These are phyloP conservation scores for Acromyrmex charruanus DNA, from an alignment of 1,140 invertebrate species.

Conservation along the genomic window DNA sequence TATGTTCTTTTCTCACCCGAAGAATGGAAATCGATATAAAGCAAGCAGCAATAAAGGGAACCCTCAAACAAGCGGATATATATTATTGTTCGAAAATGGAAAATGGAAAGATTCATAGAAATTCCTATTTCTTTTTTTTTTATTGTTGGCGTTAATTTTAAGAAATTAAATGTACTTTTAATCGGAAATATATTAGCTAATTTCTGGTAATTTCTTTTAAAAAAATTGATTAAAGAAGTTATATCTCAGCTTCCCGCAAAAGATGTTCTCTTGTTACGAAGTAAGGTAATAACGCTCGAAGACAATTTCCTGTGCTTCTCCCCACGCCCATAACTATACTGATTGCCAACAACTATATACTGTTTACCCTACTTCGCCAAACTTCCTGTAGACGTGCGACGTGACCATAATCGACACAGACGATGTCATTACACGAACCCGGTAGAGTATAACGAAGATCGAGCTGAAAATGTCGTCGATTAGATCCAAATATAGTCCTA, in stretches of 20 bases:
- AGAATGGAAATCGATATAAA: conserved; percentile 45
- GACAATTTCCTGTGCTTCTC: conserved; percentile 54
- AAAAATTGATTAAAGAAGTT: conserved; percentile 29
- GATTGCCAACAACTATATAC: conserved; percentile 43
- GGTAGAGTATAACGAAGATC: conserved; percentile 4
- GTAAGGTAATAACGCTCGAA: conserved; percentile 46
- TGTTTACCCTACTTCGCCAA: conserved; percentile 59
- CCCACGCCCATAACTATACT: conserved; percentile 26
- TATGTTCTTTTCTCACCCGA: neutral
- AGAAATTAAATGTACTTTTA: neutral
- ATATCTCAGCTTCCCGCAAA: neutral
- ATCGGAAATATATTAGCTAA: neutral
- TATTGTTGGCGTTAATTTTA: neutral
- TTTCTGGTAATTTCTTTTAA: neutral
- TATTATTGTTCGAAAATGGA: neutral
- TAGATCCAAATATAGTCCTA: conserved; percentile 26
- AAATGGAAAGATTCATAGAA: neutral
- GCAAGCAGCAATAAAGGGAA: neutral
- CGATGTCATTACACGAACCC: conserved; percentile 35
- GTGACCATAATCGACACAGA: conserved; percentile 45
- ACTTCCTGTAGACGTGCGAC: conserved; percentile 39
- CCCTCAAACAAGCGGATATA: neutral
- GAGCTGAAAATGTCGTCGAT: conserved; percentile 21
- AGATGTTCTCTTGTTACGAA: conserved; percentile 10
- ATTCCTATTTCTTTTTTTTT: neutral